phyloP scores from a whole-genome alignment of 2,888 invertebrate genomes.

The Boloria euphrosyne region DNA sequence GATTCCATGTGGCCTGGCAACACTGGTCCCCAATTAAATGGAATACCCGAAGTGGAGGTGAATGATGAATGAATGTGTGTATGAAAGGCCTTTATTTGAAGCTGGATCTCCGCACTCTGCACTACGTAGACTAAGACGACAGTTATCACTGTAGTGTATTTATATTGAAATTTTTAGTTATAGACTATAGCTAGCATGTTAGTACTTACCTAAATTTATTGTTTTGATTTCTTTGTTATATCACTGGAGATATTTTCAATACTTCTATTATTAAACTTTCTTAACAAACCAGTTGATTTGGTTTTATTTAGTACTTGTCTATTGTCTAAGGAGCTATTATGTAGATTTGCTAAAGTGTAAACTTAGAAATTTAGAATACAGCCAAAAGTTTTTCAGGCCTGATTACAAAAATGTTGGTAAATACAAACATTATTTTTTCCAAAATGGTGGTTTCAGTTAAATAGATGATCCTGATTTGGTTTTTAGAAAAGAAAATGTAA shows the following conservation, averaged over 20 bases:
- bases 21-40: constrained; percentile 11
- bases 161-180: constrained; percentile 80
- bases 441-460: no score
- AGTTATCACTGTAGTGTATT: constrained; percentile 78
- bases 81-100: constrained; percentile 31
- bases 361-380: no score
- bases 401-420: no score
- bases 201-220: constrained; percentile 82
- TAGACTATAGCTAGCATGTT: constrained; percentile 80
- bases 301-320: constrained; percentile 37
- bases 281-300: constrained; percentile 65
- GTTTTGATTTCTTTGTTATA: constrained; percentile 73
- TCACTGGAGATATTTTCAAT: constrained; percentile 81
- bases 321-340: constrained; percentile 3
- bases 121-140: constrained; percentile 20
- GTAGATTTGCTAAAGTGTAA: background rate
- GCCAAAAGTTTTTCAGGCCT: no score
- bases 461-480: no score
- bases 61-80: constrained; percentile 46
- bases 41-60: constrained; percentile 20
- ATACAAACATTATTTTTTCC: no score
- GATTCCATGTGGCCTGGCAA: constrained; percentile 8
- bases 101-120: constrained; percentile 40
- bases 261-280: constrained; percentile 81
- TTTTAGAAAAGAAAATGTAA: no score